Evolutionary conservation across 2,113 vertebrate species (phyloP).

Genomic region (Myodes glareolus): DNA sequence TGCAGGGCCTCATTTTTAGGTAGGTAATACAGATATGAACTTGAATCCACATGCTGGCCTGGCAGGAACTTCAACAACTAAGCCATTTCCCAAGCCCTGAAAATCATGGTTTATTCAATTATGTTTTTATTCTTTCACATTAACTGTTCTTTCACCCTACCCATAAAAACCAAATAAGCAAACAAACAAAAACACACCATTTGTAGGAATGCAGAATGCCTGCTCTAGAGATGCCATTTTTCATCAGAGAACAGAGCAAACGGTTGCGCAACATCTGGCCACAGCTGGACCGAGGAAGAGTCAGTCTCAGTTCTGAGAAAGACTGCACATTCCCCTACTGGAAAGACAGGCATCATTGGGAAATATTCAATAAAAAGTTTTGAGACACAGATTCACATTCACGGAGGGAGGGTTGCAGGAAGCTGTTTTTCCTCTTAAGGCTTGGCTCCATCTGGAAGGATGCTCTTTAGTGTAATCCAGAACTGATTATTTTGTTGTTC

Average conservation of each 20-base stretch:
- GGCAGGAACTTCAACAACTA: neutral
- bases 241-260: slow-evolving; percentile 21
- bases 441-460: slow-evolving; percentile 81
- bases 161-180: slow-evolving; percentile 26
- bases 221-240: neutral
- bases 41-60: neutral
- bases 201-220: slow-evolving; percentile 57
- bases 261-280: slow-evolving; percentile 69
- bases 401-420: slow-evolving; percentile 67
- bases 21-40: neutral
- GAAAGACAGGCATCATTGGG: slow-evolving; percentile 81
- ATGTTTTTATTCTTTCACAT: slow-evolving; percentile 54
- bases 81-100: neutral
- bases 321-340: slow-evolving; percentile 68
- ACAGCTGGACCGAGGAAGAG: slow-evolving; percentile 37
- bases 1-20: neutral
- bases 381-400: slow-evolving; percentile 83
- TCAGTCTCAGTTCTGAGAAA: slow-evolving; percentile 74
- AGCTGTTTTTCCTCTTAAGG: slow-evolving; percentile 84
- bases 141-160: slow-evolving; percentile 44
- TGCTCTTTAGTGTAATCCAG: slow-evolving; percentile 84
- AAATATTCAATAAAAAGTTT: slow-evolving; percentile 85
- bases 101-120: neutral
- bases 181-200: slow-evolving; percentile 15
- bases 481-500: slow-evolving; percentile 84